phyloP scores from a whole-genome alignment of 1,140 invertebrate species.

The Andricus grossulariae region DNA sequence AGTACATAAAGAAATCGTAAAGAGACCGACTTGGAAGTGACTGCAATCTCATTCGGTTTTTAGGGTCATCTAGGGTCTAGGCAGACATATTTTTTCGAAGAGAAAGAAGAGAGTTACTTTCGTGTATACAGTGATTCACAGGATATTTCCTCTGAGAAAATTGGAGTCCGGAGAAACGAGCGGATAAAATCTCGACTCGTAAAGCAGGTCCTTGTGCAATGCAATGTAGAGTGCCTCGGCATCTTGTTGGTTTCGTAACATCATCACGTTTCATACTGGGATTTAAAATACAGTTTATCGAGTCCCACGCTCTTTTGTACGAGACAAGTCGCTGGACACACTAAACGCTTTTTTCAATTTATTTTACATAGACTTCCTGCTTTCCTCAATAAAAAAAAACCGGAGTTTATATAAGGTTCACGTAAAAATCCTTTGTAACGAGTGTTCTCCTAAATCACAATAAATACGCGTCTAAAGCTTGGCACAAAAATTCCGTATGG shows the following conservation, averaged over 20 bases:
- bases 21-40: slow-evolving; percentile 19
- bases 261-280: slow-evolving; percentile 50
- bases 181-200: slow-evolving; percentile 32
- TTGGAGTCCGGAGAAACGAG: slow-evolving; percentile 17
- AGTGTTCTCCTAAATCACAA: too few relatives aligned
- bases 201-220: slow-evolving; percentile 34
- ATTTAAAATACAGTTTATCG: slow-evolving; percentile 55
- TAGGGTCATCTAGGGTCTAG: slow-evolving; percentile 18
- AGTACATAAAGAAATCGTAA: slow-evolving; percentile 26
- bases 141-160: slow-evolving; percentile 9
- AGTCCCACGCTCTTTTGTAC: slow-evolving; percentile 14
- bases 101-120: slow-evolving; percentile 13
- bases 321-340: slow-evolving; percentile 12
- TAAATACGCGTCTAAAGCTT: too few relatives aligned
- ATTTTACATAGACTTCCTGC: neutral
- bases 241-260: slow-evolving; percentile 37
- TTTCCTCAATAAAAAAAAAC: neutral
- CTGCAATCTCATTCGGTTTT: slow-evolving; percentile 18
- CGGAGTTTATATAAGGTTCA: too few relatives aligned
- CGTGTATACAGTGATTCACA: neutral
- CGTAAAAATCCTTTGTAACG: too few relatives aligned
- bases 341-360: slow-evolving; percentile 7
- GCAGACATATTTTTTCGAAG: slow-evolving; percentile 15
- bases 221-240: neutral
- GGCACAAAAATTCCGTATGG: too few relatives aligned